These are phyloP conservation scores for Pristiophorus japonicus DNA, from an alignment of 2,113 vertebrate species.

Conservation along the genomic window DNA sequence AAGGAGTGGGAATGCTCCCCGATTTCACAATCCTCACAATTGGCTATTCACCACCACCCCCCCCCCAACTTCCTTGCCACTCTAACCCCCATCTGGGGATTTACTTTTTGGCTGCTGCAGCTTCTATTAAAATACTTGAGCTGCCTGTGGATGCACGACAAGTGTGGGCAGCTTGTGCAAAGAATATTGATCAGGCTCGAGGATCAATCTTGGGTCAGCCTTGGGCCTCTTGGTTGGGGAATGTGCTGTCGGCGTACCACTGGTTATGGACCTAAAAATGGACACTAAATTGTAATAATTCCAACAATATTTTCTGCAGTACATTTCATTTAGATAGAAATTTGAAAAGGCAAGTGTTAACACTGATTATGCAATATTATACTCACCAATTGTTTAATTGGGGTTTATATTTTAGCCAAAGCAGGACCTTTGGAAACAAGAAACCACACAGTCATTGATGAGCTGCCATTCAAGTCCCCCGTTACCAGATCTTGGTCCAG, in stretches of 20 bases:
- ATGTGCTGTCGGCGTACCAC: neutral
- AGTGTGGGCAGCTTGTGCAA: neutral
- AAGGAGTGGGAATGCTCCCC: too few relatives aligned
- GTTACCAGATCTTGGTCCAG: conserved; percentile 93
- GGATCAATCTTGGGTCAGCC: too few relatives aligned
- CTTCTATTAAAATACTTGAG: neutral
- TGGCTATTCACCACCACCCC: too few relatives aligned
- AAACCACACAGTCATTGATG: conserved; percentile 85
- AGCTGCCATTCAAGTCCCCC: conserved; percentile 92
- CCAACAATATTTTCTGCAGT: neutral
- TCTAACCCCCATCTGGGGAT: too few relatives aligned
- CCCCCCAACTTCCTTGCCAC: too few relatives aligned
- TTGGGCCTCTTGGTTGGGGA: too few relatives aligned
- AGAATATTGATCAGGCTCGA: neutral
- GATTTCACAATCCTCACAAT: too few relatives aligned
- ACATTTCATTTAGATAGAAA: neutral
- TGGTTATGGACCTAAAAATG: neutral
- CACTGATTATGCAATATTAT: neutral
- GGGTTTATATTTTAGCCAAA: conserved; percentile 63
- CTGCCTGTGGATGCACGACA: neutral
- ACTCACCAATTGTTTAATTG: neutral
- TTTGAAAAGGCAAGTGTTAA: neutral
- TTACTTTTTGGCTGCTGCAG: neutral
- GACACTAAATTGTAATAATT: neutral
- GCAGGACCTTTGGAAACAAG: conserved; percentile 86